Percentiles rank a stretch among this genome's conserved stretches.
phyloP scores from a whole-genome alignment of 1,140 invertebrate genomes.

The Temnothorax curvispinosus region DNA sequence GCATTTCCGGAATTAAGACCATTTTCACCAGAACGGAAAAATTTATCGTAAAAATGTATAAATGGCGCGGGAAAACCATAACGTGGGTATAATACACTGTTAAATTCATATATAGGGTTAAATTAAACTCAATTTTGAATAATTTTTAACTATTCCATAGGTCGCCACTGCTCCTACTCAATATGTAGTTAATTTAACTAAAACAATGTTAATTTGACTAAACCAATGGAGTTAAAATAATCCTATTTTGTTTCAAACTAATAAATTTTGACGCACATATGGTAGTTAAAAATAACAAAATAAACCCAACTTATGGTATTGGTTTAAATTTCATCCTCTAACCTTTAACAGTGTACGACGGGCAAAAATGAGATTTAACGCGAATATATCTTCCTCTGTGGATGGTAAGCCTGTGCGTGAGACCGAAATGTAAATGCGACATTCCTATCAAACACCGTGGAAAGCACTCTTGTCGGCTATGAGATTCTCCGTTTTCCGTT shows the following conservation, averaged over 20 bases:
- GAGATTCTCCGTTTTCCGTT: conserved; percentile 37
- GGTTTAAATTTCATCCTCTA: no score
- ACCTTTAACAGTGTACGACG: neutral
- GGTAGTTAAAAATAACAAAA: no score
- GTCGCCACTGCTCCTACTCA: no score
- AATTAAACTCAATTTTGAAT: no score
- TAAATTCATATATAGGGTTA: no score
- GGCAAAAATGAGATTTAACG: conserved; percentile 33
- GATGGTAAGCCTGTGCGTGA: conserved; percentile 35
- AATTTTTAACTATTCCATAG: no score
- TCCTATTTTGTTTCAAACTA: no score
- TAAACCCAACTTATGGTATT: no score
- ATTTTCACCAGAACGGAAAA: neutral
- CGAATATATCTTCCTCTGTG: neutral
- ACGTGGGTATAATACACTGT: neutral
- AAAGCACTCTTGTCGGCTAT: conserved; percentile 45
- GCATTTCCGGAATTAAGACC: neutral
- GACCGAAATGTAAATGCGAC: conserved; percentile 68
- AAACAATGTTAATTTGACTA: no score
- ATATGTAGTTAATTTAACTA: no score
- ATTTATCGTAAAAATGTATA: neutral
- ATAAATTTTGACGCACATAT: no score
- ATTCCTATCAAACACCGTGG: conserved; percentile 74
- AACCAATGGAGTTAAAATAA: no score
- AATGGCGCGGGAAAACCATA: neutral